Base-by-base conservation (phyloP, 2,797 vertebrate species). In the Pteropus rufus region DNA sequence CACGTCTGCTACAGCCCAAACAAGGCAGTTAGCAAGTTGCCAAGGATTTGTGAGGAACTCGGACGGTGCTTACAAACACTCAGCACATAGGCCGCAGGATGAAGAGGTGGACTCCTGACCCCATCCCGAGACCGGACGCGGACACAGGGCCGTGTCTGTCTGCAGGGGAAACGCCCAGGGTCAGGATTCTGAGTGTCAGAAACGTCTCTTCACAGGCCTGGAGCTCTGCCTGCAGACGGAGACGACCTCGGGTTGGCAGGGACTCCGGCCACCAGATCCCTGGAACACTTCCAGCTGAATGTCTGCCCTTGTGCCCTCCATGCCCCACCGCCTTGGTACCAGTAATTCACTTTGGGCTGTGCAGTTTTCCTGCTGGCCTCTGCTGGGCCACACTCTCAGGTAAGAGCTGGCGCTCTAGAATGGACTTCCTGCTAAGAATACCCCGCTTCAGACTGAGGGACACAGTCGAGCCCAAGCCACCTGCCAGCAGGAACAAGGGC, bases 201-300 rank as follows among this genome's bases (percentile, higher is more conserved):
- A 44, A 54, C 4, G 0, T 6, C 31, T 41, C 41, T 62, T 52
- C 11, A 24, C 36, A 26, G 24, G 15, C 54, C 11, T 49, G 8
- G 73, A 58, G 29, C 3, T 44, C 21, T 24, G 11, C 65, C 29
- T 80, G 8, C 34, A 23, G 54, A 49, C 7, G 29, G 31, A 77
- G 76, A 49, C 7, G 6, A 44, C 18, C 26, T 21, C 15, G 9
- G 0, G 1, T 3, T 24, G 23, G 65, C 90, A 24, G 7, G 1
- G 26, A 39, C 77, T 36, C 0, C 0, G 36, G 34, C 23, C 10
- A 19, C 6, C 10, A 18, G 18, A 14, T 4, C 60, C 75, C 89
- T 7, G 0, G 36, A 14, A 81, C 9, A 31, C 9, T 31, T 82
- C 49, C 41, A 3, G 12, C 9, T 7, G 67, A 46, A 29, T 3